phyloP scores from a whole-genome alignment of 1,140 invertebrate species.

The Elymnias hypermnestra region DNA sequence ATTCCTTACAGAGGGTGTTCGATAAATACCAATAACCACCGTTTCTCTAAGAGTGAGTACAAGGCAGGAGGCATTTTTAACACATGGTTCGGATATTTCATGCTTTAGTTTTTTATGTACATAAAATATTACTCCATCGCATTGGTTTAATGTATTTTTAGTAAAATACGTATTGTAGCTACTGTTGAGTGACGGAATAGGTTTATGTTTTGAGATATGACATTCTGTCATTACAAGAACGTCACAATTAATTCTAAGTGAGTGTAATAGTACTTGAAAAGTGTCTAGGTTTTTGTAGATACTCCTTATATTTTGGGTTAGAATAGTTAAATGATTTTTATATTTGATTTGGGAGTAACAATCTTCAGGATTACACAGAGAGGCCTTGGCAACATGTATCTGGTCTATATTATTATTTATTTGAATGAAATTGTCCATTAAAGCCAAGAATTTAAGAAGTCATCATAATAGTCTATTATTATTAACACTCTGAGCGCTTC shows the following conservation, averaged over 20 bases:
- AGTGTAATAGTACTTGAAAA: constrained; percentile 4
- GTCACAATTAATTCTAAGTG: constrained; percentile 8
- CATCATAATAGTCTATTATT: too few species aligned
- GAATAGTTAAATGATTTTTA: background rate
- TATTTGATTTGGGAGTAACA: background rate
- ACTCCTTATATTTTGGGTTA: too few species aligned
- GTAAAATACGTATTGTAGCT: constrained; percentile 9
- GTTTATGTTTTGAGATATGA: constrained; percentile 10
- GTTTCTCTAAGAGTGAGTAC: background rate
- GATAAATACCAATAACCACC: constrained; percentile 13
- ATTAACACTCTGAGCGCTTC: too few species aligned
- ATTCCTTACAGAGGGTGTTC: constrained; percentile 7
- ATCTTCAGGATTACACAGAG: background rate
- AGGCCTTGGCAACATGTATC: background rate
- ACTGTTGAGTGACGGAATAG: constrained; percentile 3
- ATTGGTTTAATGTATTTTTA: too few species aligned
- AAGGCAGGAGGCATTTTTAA: too few species aligned
- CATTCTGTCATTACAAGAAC: too few species aligned
- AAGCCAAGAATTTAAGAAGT: too few species aligned
- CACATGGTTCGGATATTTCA: constrained; percentile 7
- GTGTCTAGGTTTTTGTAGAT: too few species aligned
- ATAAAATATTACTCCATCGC: constrained; percentile 3
- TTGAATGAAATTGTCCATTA: background rate
- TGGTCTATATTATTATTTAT: background rate
- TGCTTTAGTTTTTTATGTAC: constrained; percentile 7